These are phyloP conservation scores for Lasioglossum baleicum DNA, from an alignment of 1,140 invertebrate genomes.

Conservation along the genomic window DNA sequence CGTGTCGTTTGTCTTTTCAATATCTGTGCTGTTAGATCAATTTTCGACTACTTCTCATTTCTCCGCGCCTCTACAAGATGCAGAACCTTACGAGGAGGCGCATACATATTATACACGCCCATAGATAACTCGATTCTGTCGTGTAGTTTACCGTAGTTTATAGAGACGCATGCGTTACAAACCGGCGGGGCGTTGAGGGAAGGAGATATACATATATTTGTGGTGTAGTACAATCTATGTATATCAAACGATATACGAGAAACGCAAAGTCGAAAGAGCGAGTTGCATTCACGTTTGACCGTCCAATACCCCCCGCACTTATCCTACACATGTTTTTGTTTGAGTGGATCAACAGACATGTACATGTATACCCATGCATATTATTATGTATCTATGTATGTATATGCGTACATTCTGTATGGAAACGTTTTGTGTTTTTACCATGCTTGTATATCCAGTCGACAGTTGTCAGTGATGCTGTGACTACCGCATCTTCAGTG, in stretches of 20 bases:
- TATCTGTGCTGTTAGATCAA: background rate
- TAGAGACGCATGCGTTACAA: slow-evolving; percentile 3
- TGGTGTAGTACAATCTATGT: too few species aligned
- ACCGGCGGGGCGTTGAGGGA: too few species aligned
- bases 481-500: slow-evolving; percentile 53
- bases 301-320: background rate
- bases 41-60: background rate
- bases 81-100: background rate
- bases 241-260: background rate
- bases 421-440: background rate
- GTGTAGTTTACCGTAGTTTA: background rate
- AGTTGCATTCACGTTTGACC: background rate
- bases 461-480: slow-evolving; percentile 64
- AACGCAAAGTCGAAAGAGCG: background rate
- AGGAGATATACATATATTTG: too few species aligned
- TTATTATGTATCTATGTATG: too few species aligned
- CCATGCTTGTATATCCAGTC: slow-evolving; percentile 51
- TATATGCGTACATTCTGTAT: too few species aligned
- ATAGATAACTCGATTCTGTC: background rate
- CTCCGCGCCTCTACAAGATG: background rate
- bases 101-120: background rate
- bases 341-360: background rate
- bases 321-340: background rate
- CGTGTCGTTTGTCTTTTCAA: background rate
- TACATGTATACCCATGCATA: too few species aligned